Evolutionary conservation across 2,113 vertebrate species (phyloP).

Genomic region (Oreochromis niloticus): DNA sequence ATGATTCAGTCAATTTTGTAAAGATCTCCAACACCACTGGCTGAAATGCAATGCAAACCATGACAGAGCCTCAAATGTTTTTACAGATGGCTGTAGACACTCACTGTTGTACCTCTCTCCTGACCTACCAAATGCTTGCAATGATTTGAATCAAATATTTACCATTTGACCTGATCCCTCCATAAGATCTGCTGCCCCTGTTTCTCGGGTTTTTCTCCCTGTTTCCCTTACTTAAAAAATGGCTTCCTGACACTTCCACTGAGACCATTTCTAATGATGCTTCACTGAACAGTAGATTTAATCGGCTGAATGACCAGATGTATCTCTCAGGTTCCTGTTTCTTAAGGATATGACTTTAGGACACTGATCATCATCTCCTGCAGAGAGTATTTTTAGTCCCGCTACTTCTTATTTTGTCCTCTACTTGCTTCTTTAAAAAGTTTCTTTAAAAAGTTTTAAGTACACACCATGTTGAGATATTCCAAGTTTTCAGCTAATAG

Average conservation of each 20-base stretch:
- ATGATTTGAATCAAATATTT: background rate
- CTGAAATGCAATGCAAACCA: background rate
- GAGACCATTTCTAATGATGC: background rate
- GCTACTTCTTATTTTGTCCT: background rate
- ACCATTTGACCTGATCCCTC: background rate
- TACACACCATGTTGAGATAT: background rate
- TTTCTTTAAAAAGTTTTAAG: background rate
- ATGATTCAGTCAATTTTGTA: background rate
- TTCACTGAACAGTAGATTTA: background rate
- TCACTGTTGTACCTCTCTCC: background rate
- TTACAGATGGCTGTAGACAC: background rate
- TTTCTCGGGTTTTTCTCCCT: background rate
- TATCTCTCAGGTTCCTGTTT: background rate
- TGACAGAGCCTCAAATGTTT: background rate
- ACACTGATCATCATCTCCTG: background rate
- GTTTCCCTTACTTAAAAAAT: background rate
- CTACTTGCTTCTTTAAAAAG: background rate
- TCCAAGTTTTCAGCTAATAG: background rate
- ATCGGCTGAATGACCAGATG: background rate
- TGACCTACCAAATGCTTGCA: background rate
- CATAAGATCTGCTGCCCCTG: background rate
- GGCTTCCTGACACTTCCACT: fast-evolving
- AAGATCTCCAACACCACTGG: background rate
- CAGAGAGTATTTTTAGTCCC: background rate
- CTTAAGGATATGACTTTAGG: background rate